Evolutionary conservation across 2,113 vertebrate species (phyloP), one percentile per base, ranked within the genome.

Genomic region (Psilopsiagon aurifrons): DNA sequence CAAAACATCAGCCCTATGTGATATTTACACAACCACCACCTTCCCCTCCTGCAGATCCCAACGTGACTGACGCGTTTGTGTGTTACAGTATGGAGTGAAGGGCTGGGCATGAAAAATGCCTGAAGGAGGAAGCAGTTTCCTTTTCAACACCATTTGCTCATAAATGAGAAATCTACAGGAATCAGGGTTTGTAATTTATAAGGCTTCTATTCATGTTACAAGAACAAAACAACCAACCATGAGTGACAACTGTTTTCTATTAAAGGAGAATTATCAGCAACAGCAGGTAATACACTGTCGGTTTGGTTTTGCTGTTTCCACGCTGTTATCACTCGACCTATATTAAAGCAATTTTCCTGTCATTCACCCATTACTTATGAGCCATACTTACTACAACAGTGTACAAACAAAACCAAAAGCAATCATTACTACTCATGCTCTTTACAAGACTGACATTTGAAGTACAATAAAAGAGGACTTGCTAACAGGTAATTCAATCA

Each of bases 121-220:
- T 73, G 17, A 81, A 91, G 69, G 28, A 5, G 1, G 76, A 82
- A 91, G 74, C 67, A 62, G 39, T 91, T 89, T 91, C 59, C 81
- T 88, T 94, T 92, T 94, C 95, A 93, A 92, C 51, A 75, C 28
- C 13, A 8, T 64, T 94, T 90, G 44, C 63, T 94, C 29, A 18
- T 29, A 71, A 74, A 70, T 41, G 57, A 66, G 47, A 67, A 74
- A 51, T 33, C 76, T 86, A 70, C 19, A 80, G 76, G 82, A 91
- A 94, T 63, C 71, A 78, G 37, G 84, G 77, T 33, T 79, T 46
- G 31, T 75, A 76, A 81, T 63, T 79, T 66, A 35, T 25, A 43
- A 16, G n/a, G 55, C 54, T 86, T 27, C 67, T n/a, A 60, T 43
- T 91, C 60, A 15, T 23, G 17, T 43, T 41, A 67, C 28, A 73